A percentile compares a stretch with the other conserved stretches of the same genome.
These are phyloP conservation scores for Nipponia nippon DNA, from an alignment of 2,113 vertebrate genomes.

Conservation along the genomic window DNA sequence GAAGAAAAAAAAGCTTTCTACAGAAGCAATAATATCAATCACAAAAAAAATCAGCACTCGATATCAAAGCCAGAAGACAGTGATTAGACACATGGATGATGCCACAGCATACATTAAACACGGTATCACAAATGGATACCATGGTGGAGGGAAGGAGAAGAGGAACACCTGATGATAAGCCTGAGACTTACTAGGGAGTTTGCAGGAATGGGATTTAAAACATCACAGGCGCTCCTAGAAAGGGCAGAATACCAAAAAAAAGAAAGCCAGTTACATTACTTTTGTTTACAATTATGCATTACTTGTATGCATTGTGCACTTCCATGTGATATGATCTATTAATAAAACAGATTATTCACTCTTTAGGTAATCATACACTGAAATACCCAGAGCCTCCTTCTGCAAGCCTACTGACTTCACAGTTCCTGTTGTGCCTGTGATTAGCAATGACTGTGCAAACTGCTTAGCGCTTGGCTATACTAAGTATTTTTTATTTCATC, in stretches of 20 bases:
- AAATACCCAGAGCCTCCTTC: neutral
- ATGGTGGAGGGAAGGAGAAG: neutral
- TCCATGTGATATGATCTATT: neutral
- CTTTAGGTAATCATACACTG: neutral
- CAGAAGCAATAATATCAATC: neutral
- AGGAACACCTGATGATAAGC: neutral
- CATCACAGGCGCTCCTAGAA: neutral
- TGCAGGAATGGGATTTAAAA: neutral
- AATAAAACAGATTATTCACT: conserved; percentile 27
- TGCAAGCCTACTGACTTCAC: neutral
- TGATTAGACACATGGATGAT: neutral
- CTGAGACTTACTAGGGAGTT: neutral
- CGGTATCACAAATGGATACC: neutral
- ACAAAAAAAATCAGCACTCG: neutral
- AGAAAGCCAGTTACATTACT: neutral
- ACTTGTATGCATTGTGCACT: neutral
- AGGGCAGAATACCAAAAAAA: neutral
- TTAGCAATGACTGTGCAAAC: neutral
- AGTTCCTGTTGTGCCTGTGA: neutral
- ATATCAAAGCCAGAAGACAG: neutral
- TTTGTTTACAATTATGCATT: neutral
- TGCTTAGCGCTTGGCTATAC: neutral
- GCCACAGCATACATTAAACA: rapidly evolving
- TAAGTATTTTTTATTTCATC: neutral
- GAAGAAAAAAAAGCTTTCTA: neutral